Evolutionary conservation across 2,797 vertebrate genomes (phyloP), one percentile per base, ranked within the genome.

Genomic region (Ataeniobius toweri): DNA sequence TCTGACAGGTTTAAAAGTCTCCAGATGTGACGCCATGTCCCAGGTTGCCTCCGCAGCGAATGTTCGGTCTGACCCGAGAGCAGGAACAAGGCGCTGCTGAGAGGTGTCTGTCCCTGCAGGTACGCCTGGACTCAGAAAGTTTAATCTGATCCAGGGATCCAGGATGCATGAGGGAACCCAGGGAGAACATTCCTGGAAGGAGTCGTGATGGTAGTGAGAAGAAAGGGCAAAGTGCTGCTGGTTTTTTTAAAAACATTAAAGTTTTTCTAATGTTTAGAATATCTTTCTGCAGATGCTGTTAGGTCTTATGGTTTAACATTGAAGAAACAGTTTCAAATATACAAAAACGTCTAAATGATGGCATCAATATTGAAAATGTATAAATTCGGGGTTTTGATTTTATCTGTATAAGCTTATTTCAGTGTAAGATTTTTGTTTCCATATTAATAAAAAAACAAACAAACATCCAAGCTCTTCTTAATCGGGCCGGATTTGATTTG

Each of bases 1-100:
- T 74, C 26, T 77, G 83, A 78, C 81, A 55, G 81, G 58, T 86
- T 81, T 81, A 84, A 84, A 80, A 85, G 88, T 80, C 72, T 80
- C 73, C 48, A 3, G 79, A 75, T 76, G 89, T 85, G 80, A 78
- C 77, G 46, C 46, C n/a, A 3, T 10, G 67, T 85, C 85, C 88
- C 86, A 82, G 31, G 0, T 61, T 87, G 80, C 85, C 85, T 53
- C 44, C 16, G 18, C 3, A 4, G 58, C 31, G 80, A 83, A 72
- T 46, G 22, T 36, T 72, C 77, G 73, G 79, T 75, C 74, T 51
- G 83, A 81, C 14, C 78, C 2, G 44, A 65, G 73, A 71, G 36
- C 24, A 12, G 65, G 53, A 53, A 24, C 75, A 0, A 16, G 7
- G 61, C 16, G 61, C 61, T 65, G 63, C 63, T 5, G n/a, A 10